A percentile compares a stretch with the other conserved stretches of the same genome.
These are phyloP conservation scores for Papilio demoleus DNA, from an alignment of 2,888 invertebrate species.

Conservation along the genomic window DNA sequence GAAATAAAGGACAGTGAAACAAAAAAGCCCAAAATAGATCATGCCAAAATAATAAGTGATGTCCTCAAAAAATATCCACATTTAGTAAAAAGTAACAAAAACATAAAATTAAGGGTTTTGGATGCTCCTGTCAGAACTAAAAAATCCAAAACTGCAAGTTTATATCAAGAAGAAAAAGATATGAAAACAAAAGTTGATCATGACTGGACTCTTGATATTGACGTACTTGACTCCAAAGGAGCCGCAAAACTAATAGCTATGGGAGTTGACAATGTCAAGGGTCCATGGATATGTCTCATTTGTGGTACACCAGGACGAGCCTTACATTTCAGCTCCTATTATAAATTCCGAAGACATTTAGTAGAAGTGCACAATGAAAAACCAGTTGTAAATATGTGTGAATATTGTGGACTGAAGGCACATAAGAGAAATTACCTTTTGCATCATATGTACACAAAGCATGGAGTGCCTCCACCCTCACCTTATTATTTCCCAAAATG, in stretches of 20 bases:
- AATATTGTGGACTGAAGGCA: conserved; percentile 92
- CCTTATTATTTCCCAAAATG: conserved; percentile 91
- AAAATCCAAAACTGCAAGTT: conserved; percentile 50
- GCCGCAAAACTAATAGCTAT: conserved; percentile 84
- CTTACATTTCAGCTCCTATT: conserved; percentile 90
- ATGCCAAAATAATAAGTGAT: conserved; percentile 94
- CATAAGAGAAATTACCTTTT: conserved; percentile 88
- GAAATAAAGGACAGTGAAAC: conserved; percentile 81
- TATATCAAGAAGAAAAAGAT: conserved; percentile 52
- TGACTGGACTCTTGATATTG: conserved; percentile 72
- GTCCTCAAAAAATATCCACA: conserved; percentile 95
- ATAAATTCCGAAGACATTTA: conserved; percentile 91
- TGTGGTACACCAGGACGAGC: conserved; percentile 88
- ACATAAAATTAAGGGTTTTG: conserved; percentile 93
- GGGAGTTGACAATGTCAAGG: conserved; percentile 85
- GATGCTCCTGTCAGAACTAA: conserved; percentile 78
- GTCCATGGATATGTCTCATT: conserved; percentile 92
- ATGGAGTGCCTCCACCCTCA: conserved; percentile 88
- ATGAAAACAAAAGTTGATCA: conserved; percentile 53
- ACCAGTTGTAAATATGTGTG: conserved; percentile 90
- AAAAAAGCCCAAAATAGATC: conserved; percentile 84
- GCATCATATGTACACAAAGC: conserved; percentile 91
- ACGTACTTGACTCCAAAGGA: conserved; percentile 84
- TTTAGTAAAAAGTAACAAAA: conserved; percentile 93
- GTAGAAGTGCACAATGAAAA: conserved; percentile 91